These are phyloP conservation scores for Siniperca knerii DNA, from an alignment of 2,113 vertebrate genomes.

Conservation along the genomic window DNA sequence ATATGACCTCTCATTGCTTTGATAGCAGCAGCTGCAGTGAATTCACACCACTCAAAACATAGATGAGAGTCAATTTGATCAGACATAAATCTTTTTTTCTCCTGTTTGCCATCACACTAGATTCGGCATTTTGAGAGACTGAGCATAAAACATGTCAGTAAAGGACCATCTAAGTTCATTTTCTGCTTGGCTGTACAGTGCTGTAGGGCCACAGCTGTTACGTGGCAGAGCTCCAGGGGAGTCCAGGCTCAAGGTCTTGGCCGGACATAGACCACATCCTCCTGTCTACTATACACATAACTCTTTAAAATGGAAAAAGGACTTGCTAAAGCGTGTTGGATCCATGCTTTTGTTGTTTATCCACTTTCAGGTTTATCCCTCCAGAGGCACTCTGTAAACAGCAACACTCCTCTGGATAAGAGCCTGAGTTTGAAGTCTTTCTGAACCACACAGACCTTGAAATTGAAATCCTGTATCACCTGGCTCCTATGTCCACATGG, in stretches of 20 bases:
- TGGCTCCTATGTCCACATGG: neutral
- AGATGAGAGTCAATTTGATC: neutral
- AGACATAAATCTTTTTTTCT: neutral
- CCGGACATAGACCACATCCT: conserved; percentile 34
- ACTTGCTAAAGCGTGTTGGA: neutral
- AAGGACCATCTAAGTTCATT: conserved; percentile 14
- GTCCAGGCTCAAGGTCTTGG: conserved; percentile 46
- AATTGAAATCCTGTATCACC: conserved; percentile 25
- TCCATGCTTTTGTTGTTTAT: neutral
- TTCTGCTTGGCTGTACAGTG: conserved; percentile 16
- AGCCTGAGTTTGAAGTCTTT: neutral
- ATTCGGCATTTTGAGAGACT: neutral
- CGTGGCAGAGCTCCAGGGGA: conserved; percentile 49
- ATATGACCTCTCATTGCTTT: neutral
- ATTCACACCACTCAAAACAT: neutral
- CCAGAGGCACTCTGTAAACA: neutral
- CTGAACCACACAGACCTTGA: conserved; percentile 26
- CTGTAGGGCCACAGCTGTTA: conserved; percentile 47
- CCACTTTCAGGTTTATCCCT: neutral
- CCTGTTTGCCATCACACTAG: neutral
- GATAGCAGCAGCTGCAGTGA: conserved; percentile 11
- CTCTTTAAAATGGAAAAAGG: neutral
- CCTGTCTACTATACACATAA: neutral
- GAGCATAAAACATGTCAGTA: neutral
- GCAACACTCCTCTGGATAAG: neutral